A percentile compares a stretch with the other conserved stretches of the same genome.
Evolutionary conservation across 30 jellyfish, hydroid and myxozoan species (phyloP).

Genomic region (Cassiopea xamachana): DNA sequence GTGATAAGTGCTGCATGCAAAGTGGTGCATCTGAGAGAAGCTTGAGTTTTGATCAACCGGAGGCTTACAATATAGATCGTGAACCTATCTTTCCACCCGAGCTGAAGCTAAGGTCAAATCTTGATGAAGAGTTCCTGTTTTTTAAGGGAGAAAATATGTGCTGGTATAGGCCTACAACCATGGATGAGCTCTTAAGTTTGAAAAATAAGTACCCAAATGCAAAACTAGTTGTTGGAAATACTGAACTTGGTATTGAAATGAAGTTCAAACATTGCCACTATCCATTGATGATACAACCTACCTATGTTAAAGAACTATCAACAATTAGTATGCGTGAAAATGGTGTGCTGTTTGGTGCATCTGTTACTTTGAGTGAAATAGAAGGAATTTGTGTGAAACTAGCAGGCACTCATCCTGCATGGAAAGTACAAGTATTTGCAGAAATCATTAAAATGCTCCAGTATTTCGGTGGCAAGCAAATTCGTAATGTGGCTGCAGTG

Average conservation of each 20-base stretch:
- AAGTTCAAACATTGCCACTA: slow-evolving; percentile 34
- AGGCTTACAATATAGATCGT: slow-evolving; percentile 2
- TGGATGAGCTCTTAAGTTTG: not conserved
- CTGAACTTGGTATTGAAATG: slow-evolving; percentile 47
- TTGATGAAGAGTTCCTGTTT: slow-evolving; percentile 33
- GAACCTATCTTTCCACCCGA: slow-evolving; percentile 72
- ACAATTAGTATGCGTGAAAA: not conserved
- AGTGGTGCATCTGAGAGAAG: not conserved
- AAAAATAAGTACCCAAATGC: slow-evolving; percentile 38
- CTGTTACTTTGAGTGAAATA: slow-evolving; percentile 35
- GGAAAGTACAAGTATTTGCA: slow-evolving; percentile 41
- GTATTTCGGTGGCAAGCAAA: slow-evolving; percentile 47
- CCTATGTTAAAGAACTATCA: slow-evolving; percentile 24
- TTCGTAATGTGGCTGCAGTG: slow-evolving; percentile 45
- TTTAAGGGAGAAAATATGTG: slow-evolving; percentile 12
- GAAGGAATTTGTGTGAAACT: slow-evolving; percentile 15
- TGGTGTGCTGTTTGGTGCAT: slow-evolving; percentile 31
- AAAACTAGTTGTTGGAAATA: slow-evolving; percentile 51
- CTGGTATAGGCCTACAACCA: slow-evolving; percentile 43
- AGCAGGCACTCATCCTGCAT: slow-evolving; percentile 22
- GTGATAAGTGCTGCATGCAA: slow-evolving; percentile 47
- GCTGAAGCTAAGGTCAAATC: slow-evolving; percentile 26
- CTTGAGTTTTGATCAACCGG: not conserved
- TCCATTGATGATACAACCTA: slow-evolving; percentile 50
- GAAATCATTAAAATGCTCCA: slow-evolving; percentile 29